phyloP scores from a whole-genome alignment of 2,113 vertebrate species.

The Thalassarche chlororhynchos region DNA sequence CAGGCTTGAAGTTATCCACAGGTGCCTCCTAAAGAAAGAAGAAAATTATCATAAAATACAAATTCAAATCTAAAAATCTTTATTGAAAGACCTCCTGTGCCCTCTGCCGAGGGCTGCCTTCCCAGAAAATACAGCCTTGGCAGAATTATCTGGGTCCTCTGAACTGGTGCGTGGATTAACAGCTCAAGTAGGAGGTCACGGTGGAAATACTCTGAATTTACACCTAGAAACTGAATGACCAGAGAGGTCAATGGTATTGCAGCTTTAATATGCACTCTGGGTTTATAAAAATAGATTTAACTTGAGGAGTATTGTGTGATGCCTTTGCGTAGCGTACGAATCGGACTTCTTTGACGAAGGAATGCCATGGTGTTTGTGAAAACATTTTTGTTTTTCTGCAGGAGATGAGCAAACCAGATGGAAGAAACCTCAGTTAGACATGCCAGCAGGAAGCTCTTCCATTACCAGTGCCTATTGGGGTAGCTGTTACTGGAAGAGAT shows the following conservation, averaged over 20 bases:
- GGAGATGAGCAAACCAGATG: not conserved
- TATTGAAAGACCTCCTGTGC: not conserved
- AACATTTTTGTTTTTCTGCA: not conserved
- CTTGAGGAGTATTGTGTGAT: not conserved
- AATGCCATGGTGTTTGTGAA: not conserved
- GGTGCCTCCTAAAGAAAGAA: not conserved
- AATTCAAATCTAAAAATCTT: not conserved
- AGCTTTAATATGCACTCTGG: not conserved
- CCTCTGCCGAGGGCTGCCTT: not conserved
- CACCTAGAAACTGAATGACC: not conserved
- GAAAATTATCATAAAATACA: not conserved
- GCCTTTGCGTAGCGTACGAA: not conserved
- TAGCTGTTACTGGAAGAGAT: not conserved
- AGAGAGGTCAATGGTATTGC: not conserved
- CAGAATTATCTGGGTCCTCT: not conserved
- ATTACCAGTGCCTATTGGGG: not conserved
- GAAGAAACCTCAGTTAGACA: not conserved
- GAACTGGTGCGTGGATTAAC: not conserved
- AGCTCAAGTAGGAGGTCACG: not conserved
- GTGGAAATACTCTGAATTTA: not conserved
- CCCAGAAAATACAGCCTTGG: not conserved
- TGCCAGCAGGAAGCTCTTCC: not conserved
- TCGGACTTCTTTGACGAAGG: not conserved
- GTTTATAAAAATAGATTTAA: not conserved
- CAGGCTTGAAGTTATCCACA: not conserved